Base-by-base conservation (phyloP, 2,888 invertebrate genomes). In the Leuctra nigra region DNA sequence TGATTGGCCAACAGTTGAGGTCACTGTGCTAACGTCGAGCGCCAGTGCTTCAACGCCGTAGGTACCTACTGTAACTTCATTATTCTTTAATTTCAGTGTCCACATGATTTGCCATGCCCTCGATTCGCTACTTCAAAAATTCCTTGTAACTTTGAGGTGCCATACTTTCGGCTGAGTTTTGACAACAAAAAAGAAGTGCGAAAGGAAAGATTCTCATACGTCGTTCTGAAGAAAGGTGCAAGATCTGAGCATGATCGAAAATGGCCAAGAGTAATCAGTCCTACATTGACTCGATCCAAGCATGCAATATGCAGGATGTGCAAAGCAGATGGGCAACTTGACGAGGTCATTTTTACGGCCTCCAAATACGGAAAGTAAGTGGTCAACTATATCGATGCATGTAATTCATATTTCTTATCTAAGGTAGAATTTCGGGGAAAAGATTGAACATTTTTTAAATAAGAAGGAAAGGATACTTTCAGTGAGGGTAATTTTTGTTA, bases 181-280 rank as follows among this genome's bases (percentile, higher is more conserved):
- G 77, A 75, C 0, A 67, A 69, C 0, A 73, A 73, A 46, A 65
- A 69, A 13, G 72, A 73, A 57, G 61, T 75, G 0, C 70, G 67
- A 53, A 76, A 70, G 0, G 86, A 89, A 64, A 68, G 78, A 22
- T 94, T 83, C 70, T 84, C 86, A 0, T 96, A 92, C 69, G 77
- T 92, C 0, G 82, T 96, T 48, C 70, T 96, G 23, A 87, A 81
- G 69, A 91, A 90, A 81, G 87, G 91, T 77, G 66, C 66, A 1
- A 69, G 80, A 35, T 69, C 75, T 0, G 67, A 73, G 0, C 67
- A 75, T 58, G 76, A 79, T 57, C 72, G 75, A 0, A 75, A 78
- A 13, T 94, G 93, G 92, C 91, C 93, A 0, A 78, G 94, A 60
- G 71, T 93, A 20, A 84, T 94, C 0, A 70, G 85, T 57, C 82